Conservation (phyloP, 2,797 vertebrate species). For the Enteromius radiatus region DNA sequence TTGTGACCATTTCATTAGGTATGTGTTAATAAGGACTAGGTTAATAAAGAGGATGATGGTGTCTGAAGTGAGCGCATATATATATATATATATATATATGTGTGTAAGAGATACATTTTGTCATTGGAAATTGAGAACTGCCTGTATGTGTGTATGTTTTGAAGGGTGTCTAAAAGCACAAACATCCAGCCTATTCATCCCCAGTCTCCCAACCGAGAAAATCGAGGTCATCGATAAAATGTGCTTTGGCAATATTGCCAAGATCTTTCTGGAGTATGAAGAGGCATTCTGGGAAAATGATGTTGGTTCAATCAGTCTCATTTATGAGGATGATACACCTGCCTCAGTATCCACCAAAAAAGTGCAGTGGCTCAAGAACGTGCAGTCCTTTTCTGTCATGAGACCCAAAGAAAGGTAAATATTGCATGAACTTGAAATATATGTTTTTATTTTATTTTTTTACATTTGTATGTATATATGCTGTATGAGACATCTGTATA, state of each 20-base stretch:
- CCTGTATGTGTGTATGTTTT: background rate
- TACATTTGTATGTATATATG: background rate
- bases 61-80: background rate
- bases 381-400: constrained; percentile 60
- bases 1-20: constrained; percentile 66
- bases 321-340: constrained; percentile 59
- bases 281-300: constrained; percentile 62
- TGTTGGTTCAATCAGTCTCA: constrained; percentile 50
- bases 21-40: constrained; percentile 20
- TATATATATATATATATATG: background rate
- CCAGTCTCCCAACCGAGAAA: constrained; percentile 58
- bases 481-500: background rate
- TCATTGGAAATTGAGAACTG: background rate
- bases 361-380: constrained; percentile 53
- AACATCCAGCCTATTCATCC: constrained; percentile 56
- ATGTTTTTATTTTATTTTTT: background rate
- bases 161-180: constrained; percentile 63
- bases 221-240: constrained; percentile 56
- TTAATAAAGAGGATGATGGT: background rate
- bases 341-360: constrained; percentile 44
- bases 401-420: constrained; percentile 62
- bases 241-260: constrained; percentile 63
- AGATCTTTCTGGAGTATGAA: constrained; percentile 66
- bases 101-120: background rate
- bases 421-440: background rate